A percentile compares a stretch with the other conserved stretches of the same genome.
These are phyloP conservation scores for Clarias pachynema DNA, from an alignment of 2,797 vertebrate species.

Conservation along the genomic window DNA sequence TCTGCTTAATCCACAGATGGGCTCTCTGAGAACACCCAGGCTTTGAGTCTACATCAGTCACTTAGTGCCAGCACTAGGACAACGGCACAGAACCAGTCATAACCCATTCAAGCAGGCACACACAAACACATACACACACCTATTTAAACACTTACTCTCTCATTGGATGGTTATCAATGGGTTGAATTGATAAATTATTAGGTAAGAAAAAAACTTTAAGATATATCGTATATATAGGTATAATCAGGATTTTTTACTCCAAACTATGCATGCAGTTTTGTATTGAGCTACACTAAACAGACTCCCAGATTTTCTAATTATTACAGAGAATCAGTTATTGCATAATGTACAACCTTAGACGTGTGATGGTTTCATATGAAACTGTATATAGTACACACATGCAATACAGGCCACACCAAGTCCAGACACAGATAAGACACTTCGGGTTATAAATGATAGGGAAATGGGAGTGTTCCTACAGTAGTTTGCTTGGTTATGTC, in stretches of 20 bases:
- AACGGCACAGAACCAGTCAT: constrained; percentile 74
- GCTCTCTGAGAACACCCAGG: constrained; percentile 80
- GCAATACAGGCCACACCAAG: not conserved
- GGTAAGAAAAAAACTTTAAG: constrained; percentile 60
- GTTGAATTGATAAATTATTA: constrained; percentile 71
- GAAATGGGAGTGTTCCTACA: constrained; percentile 31
- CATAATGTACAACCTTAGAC: constrained; percentile 20
- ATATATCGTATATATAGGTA: constrained; percentile 60
- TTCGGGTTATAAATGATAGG: not conserved
- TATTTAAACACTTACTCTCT: constrained; percentile 24
- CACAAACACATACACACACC: constrained; percentile 4
- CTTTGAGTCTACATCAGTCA: constrained; percentile 84
- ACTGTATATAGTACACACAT: not conserved
- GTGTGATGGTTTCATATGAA: constrained; percentile 1
- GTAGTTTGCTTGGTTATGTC: constrained; percentile 45
- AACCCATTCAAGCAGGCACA: constrained; percentile 38
- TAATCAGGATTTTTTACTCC: constrained; percentile 64
- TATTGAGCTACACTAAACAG: constrained; percentile 54
- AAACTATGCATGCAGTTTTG: constrained; percentile 73
- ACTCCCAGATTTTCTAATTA: not conserved
- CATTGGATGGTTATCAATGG: constrained; percentile 55
- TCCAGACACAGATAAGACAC: not conserved
- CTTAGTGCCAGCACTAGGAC: constrained; percentile 81
- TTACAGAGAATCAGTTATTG: constrained; percentile 28
- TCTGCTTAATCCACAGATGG: constrained; percentile 86